Percentiles rank a stretch among this genome's conserved stretches.
These are phyloP conservation scores for Panopea generosa DNA, from an alignment of 2,888 invertebrate species.

Conservation along the genomic window DNA sequence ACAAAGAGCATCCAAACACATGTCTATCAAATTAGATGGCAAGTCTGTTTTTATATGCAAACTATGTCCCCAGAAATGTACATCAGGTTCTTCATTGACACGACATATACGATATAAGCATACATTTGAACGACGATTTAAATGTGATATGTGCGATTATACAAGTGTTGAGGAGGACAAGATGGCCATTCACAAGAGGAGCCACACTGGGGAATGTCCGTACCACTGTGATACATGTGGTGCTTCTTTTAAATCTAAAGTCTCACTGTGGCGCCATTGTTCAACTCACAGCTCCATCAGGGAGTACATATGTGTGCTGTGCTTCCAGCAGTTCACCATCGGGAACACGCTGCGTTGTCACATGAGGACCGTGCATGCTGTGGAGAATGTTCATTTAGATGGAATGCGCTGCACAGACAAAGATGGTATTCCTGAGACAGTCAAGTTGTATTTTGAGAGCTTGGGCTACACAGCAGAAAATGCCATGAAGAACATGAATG, in stretches of 20 bases:
- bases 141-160: not conserved
- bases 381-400: no score
- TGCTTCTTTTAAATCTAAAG: not conserved
- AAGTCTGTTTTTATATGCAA: not conserved
- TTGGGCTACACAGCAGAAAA: no score
- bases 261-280: not conserved
- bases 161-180: not conserved
- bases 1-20: no score
- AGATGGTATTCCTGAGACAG: no score
- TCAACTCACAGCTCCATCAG: not conserved
- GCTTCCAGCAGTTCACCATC: constrained; percentile 9
- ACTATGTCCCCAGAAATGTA: not conserved
- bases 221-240: not conserved
- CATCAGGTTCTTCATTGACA: not conserved
- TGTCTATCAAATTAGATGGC: no score
- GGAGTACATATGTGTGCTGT: constrained; percentile 6
- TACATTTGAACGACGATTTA: constrained; percentile 2
- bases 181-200: not conserved
- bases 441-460: no score
- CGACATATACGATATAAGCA: constrained; percentile 11
- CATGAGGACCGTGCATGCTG: not conserved
- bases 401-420: no score
- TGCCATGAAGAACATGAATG: no score
- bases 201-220: not conserved
- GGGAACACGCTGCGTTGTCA: not conserved